These are phyloP conservation scores for Lysiphlebus fabarum DNA, from an alignment of 1,140 invertebrate genomes.

Conservation along the genomic window DNA sequence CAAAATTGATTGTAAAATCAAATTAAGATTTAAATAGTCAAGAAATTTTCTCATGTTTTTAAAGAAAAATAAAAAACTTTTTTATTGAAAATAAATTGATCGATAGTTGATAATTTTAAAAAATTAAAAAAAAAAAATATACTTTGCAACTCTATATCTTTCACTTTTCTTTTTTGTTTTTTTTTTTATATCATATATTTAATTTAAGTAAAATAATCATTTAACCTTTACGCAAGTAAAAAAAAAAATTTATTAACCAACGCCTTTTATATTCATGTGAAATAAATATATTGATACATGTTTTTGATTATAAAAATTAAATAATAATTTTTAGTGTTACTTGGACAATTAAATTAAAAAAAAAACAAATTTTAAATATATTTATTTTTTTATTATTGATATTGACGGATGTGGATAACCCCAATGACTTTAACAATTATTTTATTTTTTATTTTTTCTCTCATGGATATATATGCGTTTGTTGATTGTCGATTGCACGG, in stretches of 20 bases:
- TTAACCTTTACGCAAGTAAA: slow-evolving; percentile 22
- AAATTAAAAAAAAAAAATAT: no score
- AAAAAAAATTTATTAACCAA: slow-evolving; percentile 11
- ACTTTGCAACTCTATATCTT: slow-evolving; percentile 5
- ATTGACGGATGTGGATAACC: background rate
- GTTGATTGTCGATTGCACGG: slow-evolving; percentile 1
- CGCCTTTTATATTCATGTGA: background rate
- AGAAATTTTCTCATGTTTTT: no score
- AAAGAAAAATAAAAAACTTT: no score
- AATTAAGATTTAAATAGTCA: no score
- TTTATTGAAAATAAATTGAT: background rate
- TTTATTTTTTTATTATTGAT: background rate
- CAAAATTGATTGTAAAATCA: no score
- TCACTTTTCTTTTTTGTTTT: slow-evolving; percentile 9
- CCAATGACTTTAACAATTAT: slow-evolving; percentile 19
- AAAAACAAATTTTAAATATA: no score
- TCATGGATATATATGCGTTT: background rate
- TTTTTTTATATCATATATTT: slow-evolving; percentile 7
- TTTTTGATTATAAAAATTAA: background rate
- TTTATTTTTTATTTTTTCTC: background rate
- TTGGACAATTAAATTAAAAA: background rate
- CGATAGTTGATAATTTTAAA: slow-evolving; percentile 16
- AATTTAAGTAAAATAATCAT: background rate
- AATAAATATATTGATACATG: slow-evolving; percentile 1
- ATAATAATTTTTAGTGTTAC: background rate